Evolutionary conservation across 2,113 vertebrate genomes (phyloP).

Genomic region (Canis aureus): DNA sequence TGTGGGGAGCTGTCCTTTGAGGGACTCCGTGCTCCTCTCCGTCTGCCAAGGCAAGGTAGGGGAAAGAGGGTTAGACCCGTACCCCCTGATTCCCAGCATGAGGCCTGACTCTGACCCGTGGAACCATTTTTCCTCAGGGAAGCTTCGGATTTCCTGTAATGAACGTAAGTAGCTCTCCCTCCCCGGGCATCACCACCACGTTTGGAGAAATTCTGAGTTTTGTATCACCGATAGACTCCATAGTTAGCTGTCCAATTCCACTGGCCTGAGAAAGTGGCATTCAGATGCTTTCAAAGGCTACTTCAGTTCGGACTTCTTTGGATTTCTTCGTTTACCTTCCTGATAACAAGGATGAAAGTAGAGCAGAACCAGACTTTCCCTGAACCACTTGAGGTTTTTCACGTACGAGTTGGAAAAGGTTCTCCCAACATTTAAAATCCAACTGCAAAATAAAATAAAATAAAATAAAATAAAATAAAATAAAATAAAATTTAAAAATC

Average conservation of each 20-base stretch:
- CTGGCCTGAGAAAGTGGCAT: conserved; percentile 2
- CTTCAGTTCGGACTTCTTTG: conserved; percentile 23
- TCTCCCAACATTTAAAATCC: conserved; percentile 56
- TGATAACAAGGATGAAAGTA: conserved; percentile 27
- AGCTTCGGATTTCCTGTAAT: conserved; percentile 61
- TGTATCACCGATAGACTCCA: not conserved
- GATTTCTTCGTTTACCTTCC: conserved; percentile 65
- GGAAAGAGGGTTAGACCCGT: conserved; percentile 57
- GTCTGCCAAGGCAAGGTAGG: conserved; percentile 48
- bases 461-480: not conserved
- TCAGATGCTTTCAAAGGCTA: conserved; percentile 48
- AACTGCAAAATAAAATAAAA: not conserved
- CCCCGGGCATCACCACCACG: not conserved
- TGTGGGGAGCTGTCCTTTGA: conserved; percentile 71
- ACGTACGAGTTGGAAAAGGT: not conserved
- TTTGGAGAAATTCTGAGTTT: conserved; percentile 54
- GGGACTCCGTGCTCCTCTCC: conserved; percentile 56
- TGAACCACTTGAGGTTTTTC: not conserved
- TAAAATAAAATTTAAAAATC: not conserved
- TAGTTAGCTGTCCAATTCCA: conserved; percentile 57
- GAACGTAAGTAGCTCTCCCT: not conserved
- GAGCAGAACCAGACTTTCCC: not conserved
- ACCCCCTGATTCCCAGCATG: conserved; percentile 54
- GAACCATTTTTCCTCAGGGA: conserved; percentile 60
- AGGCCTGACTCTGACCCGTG: conserved; percentile 44